Evolutionary conservation across 2,888 invertebrate genomes (phyloP), one percentile per base, ranked within the genome.

Genomic region (Erebia epiphron): DNA sequence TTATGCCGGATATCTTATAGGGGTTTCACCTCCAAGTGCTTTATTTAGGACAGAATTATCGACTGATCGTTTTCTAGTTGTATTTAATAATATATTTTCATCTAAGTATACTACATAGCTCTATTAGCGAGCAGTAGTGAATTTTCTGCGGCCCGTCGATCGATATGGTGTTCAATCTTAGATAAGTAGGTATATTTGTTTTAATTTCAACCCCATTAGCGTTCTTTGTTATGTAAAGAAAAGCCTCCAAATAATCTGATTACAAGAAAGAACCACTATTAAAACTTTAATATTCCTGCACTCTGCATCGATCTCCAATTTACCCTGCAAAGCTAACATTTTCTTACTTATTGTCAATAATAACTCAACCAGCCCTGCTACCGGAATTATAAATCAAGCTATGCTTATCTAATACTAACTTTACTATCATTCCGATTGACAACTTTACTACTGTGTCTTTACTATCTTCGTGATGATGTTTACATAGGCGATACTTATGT

Each of bases 401-500:
- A 13, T 21, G 56, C 52, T 16, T 71, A 70, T 72, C 68, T 69
- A 71, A 49, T 50, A 35, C 64, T 69, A 70, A 75, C 72, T 72
- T 21, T 41, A n/a, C 43, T 66, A 66, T 61, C 64, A 21, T 64
- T 13, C 18, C 50, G n/a, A 60, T 41, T 65, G 66, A 66, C 61
- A 61, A 69, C 70, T 65, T 68, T 69, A 70, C 56, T 75, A 68
- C 35, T 35, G 35, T 35, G 35, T 1, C 35, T 35, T 35, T 69
- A 70, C 56, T 75, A 68, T 72, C 60, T 63, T 54, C 60, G 43
- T 68, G 72, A 75, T 61, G 61, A 65, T 71, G 69, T 75, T 73
- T 71, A 74, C 70, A 69, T 18, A 56, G 50, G 54, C 68, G 72
- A 76, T 75, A 79, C 76, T 75, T 79, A 82, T 83, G 83, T 83